Conservation (phyloP, 2,113 vertebrate genomes). For the Uria lomvia region DNA sequence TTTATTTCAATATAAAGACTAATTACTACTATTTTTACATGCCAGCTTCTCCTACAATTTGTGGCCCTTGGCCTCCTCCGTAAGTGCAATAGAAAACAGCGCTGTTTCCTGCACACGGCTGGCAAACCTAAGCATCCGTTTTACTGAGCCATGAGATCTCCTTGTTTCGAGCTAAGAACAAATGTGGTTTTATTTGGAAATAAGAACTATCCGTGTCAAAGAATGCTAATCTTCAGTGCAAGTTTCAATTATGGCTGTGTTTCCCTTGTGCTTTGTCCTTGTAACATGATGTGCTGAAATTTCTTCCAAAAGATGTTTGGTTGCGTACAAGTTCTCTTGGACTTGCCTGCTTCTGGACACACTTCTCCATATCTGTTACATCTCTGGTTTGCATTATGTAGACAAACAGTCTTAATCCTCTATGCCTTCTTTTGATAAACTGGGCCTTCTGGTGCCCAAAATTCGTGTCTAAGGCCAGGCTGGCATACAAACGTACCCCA, state of each 20-base stretch:
- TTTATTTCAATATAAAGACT: neutral
- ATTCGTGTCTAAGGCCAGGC: neutral
- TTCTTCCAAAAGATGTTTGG: neutral
- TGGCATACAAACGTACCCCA: neutral
- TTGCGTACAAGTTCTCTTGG: neutral
- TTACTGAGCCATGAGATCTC: neutral
- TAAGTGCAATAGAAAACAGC: neutral
- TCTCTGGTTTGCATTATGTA: neutral
- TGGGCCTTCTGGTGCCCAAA: neutral
- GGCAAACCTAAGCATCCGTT: neutral
- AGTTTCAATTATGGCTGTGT: neutral
- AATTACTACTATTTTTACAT: neutral
- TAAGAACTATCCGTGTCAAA: neutral
- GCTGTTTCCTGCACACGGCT: neutral
- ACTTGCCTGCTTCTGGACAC: neutral
- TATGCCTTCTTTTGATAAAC: neutral
- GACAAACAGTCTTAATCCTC: neutral
- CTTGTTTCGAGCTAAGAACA: neutral
- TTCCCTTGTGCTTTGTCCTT: neutral
- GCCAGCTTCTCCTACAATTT: neutral
- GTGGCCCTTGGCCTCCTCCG: neutral
- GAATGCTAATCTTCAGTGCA: neutral
- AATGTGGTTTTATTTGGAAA: neutral
- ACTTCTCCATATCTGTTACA: neutral
- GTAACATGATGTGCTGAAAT: neutral